phyloP scores from a whole-genome alignment of 2,113 vertebrate genomes.

The Nettapus auritus region DNA sequence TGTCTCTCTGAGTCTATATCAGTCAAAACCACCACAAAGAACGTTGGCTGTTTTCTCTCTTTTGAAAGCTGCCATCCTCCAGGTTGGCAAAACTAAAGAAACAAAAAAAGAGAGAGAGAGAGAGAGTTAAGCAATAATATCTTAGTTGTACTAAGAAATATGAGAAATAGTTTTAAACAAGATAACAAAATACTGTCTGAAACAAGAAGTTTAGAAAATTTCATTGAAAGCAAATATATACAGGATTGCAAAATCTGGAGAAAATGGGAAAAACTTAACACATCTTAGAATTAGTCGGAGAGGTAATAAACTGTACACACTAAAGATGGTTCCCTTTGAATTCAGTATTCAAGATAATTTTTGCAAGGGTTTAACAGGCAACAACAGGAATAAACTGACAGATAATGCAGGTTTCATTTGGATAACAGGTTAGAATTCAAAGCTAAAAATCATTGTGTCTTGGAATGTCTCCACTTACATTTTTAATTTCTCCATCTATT shows the following conservation, averaged over 20 bases:
- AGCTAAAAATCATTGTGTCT: not conserved
- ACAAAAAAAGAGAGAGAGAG: not conserved
- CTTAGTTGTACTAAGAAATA: not conserved
- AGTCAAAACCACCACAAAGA: constrained; percentile 96
- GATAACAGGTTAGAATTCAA: not conserved
- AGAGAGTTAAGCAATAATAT: not conserved
- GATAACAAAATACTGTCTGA: not conserved
- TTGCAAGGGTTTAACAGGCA: not conserved
- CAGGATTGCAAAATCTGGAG: not conserved
- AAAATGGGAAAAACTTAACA: not conserved
- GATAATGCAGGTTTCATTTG: not conserved
- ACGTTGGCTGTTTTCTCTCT: constrained; percentile 91
- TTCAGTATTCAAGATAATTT: not conserved
- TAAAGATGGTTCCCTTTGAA: not conserved
- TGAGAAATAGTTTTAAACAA: not conserved
- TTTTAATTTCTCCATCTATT: not conserved
- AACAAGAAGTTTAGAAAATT: not conserved
- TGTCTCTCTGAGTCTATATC: constrained; percentile 97
- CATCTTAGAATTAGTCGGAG: not conserved
- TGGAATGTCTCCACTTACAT: not conserved
- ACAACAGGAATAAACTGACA: not conserved
- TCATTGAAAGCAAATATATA: not conserved
- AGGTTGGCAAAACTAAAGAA: constrained; percentile 94
- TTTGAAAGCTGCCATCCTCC: constrained; percentile 93
- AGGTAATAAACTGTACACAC: not conserved